phyloP scores from a whole-genome alignment of 2,797 vertebrate species.

The Tinamus major region DNA sequence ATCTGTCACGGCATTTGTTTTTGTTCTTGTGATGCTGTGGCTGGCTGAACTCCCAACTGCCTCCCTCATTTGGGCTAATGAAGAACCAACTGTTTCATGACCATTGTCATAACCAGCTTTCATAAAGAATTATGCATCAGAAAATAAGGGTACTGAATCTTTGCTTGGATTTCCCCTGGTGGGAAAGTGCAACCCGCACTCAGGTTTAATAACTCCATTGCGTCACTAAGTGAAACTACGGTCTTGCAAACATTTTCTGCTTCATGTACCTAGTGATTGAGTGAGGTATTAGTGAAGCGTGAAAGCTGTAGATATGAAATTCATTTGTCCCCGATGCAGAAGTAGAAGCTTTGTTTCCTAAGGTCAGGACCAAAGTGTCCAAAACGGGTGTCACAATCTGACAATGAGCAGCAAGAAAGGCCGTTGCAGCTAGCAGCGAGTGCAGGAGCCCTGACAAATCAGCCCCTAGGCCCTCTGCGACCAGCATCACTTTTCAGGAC shows the following conservation, averaged over 20 bases:
- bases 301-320: neutral
- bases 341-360: neutral
- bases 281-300: neutral
- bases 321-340: neutral
- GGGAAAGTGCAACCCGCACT: neutral
- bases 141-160: neutral
- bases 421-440: accelerated
- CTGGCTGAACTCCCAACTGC: accelerated
- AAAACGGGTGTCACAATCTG: neutral
- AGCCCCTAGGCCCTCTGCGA: accelerated
- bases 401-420: neutral
- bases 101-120: neutral
- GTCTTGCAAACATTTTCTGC: neutral
- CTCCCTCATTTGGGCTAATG: accelerated
- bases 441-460: accelerated
- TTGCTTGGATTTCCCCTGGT: neutral
- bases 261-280: accelerated
- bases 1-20: neutral
- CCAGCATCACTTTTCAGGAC: neutral
- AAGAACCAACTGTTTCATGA: neutral
- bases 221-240: accelerated
- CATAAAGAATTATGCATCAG: neutral
- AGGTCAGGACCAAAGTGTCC: neutral
- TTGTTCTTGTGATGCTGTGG: neutral
- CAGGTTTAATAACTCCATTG: accelerated